Percentiles rank a stretch among this genome's conserved stretches.
Conservation (phyloP, 2,797 vertebrate species). For the Loris lydekkerianus region DNA sequence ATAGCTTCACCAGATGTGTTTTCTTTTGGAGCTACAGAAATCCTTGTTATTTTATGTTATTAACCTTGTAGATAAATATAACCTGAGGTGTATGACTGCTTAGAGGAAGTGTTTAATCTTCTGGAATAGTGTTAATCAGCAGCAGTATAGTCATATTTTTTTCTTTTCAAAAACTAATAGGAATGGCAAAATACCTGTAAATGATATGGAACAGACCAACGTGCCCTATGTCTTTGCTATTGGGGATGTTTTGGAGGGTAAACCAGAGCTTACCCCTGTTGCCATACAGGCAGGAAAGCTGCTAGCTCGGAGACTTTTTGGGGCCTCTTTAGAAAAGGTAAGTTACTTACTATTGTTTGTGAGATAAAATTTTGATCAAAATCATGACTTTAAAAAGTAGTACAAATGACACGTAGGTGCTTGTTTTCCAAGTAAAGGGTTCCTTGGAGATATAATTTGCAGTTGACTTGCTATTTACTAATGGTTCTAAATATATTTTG, state of each 20-base stretch:
- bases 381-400: background rate
- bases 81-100: background rate
- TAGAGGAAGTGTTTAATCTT: background rate
- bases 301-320: constrained; percentile 94
- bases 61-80: background rate
- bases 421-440: background rate
- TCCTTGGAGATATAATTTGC: background rate
- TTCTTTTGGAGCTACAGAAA: background rate
- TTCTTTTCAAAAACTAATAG: constrained; percentile 85
- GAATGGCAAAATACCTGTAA: constrained; percentile 96
- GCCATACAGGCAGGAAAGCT: constrained; percentile 97
- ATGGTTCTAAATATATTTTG: background rate
- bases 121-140: background rate
- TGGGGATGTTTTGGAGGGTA: constrained; percentile 96
- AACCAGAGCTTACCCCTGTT: constrained; percentile 96
- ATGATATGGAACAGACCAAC: constrained; percentile 95
- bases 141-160: background rate
- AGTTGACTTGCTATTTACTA: background rate
- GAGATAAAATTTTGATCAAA: constrained; percentile 2
- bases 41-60: background rate
- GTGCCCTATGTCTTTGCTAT: constrained; percentile 95
- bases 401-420: background rate
- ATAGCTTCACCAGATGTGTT: background rate
- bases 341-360: background rate
- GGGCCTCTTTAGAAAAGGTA: constrained; percentile 91